Percentiles rank a stretch among this genome's conserved stretches.
Evolutionary conservation across 2,797 vertebrate species (phyloP).

Genomic region (Tenualosa thibaudeaui): DNA sequence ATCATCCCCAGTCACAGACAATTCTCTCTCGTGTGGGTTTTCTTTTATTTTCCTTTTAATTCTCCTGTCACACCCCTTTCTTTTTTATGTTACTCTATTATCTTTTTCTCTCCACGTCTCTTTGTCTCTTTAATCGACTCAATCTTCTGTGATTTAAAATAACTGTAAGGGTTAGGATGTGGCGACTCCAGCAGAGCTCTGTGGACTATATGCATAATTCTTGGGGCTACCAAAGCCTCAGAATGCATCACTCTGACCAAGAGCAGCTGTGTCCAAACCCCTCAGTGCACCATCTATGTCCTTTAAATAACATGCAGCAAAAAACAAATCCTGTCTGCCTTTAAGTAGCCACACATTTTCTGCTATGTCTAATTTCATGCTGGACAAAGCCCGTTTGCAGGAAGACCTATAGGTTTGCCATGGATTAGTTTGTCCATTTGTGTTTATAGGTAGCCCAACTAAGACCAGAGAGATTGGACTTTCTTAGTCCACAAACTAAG

Average conservation of each 20-base stretch:
- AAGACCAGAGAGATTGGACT: background rate
- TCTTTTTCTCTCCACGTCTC: background rate
- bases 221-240: background rate
- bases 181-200: background rate
- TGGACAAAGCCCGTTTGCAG: background rate
- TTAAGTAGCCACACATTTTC: background rate
- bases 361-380: background rate
- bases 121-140: background rate
- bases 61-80: background rate
- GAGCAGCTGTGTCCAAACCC: background rate
- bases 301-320: background rate
- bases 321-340: background rate
- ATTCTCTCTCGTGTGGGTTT: background rate
- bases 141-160: background rate
- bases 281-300: background rate
- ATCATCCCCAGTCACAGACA: background rate
- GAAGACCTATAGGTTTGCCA: background rate
- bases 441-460: no score
- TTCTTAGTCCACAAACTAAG: background rate
- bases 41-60: background rate
- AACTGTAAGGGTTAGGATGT: background rate
- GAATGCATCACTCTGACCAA: background rate
- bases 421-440: no score
- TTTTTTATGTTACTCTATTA: background rate
- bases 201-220: background rate